Evolutionary conservation across 1,140 invertebrate genomes (phyloP), one percentile per base, ranked within the genome.

Genomic region (Ectropis grisescens): DNA sequence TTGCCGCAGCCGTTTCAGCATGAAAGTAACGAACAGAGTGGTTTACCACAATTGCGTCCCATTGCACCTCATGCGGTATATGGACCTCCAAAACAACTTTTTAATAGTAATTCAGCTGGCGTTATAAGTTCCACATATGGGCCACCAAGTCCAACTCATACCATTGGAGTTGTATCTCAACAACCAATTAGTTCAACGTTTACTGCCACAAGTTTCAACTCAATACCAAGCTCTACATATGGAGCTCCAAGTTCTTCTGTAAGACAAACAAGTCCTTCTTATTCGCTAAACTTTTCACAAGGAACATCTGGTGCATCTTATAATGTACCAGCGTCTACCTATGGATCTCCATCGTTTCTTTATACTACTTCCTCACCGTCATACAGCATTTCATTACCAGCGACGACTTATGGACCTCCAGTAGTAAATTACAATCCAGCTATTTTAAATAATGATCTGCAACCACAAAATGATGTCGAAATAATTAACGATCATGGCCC

Each of bases 81-180:
- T 40, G 72, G 65, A 30, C 47, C 66, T 56, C 66, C 67, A 44
- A 41, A 45, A 50, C 39, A 51, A 47, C 48, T 47, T 36, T 37
- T 53, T 41, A 37, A 11, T 50, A 22, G 37, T 48, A 45, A 39
- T 38, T 41, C 34, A 22, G 47, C 57, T 39, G 41, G 37, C 24
- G 41, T 45, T 22, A 38, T 49, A 32, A 66, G 52, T 36, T 65
- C 61, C 2, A 78, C 72, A 7, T 76, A 78, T 45, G 71, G 68
- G 2, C 71, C 68, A 24, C 69, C 71, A 10, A 76, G 70, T 46
- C 60, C 60, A 15, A 72, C 68, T n/a, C 58, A 75, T 24, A 50
- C 45, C 3, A 33, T 71, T 14, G 38, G 47, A 10, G 30, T 55
- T 31, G 33, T 52, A 13, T 47, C 60, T 15, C 43, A 48, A 23